Conservation (phyloP, 2,113 vertebrate species). For the Prinia subflava region DNA sequence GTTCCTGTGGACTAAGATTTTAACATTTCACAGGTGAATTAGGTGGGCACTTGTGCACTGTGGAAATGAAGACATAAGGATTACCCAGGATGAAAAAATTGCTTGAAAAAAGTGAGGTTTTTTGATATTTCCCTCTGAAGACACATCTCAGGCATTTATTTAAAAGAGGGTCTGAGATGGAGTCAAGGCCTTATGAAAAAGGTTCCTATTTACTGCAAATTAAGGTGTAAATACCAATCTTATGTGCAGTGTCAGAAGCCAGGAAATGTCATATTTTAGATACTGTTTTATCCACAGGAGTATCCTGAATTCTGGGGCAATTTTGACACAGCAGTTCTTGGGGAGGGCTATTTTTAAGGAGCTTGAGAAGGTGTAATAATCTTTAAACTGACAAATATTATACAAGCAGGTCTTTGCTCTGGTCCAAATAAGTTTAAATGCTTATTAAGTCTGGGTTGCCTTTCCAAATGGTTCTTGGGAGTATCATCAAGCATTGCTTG, state of each 20-base stretch:
- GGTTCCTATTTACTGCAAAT: not conserved
- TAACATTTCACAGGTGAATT: not conserved
- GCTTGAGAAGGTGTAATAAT: not conserved
- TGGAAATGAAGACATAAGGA: not conserved
- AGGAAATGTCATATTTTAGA: not conserved
- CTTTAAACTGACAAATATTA: not conserved
- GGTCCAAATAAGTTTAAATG: not conserved
- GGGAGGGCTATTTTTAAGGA: not conserved
- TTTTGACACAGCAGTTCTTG: not conserved
- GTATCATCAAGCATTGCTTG: not conserved
- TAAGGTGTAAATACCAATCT: not conserved
- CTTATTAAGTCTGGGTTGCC: not conserved
- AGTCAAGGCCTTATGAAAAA: not conserved
- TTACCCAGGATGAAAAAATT: not conserved
- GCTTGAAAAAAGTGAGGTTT: not conserved
- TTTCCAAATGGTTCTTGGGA: not conserved
- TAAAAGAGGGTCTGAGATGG: not conserved
- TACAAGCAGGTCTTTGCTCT: not conserved
- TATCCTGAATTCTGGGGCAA: not conserved
- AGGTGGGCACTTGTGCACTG: not conserved
- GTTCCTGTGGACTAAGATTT: not conserved
- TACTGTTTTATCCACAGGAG: rapidly evolving
- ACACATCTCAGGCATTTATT: not conserved
- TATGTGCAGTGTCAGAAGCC: not conserved
- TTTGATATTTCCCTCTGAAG: not conserved